These are phyloP conservation scores for Cydia strobilella DNA, from an alignment of 1,140 invertebrate genomes.

Conservation along the genomic window DNA sequence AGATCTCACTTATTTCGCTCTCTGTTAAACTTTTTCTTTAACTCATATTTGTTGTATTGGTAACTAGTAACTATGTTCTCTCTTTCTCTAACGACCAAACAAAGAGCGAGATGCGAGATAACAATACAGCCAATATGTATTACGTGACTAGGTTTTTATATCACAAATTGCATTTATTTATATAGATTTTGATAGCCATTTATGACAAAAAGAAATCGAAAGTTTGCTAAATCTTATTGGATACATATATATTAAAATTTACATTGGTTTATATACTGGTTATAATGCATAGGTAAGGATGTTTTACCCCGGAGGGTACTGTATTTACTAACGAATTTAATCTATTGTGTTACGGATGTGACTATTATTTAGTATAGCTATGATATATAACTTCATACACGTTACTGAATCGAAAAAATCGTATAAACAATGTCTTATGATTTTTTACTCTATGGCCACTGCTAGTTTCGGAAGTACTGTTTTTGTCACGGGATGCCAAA, in stretches of 20 bases:
- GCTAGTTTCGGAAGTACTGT: too few species aligned
- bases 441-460: too few species aligned
- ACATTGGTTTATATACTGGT: conserved; percentile 1
- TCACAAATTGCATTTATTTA: conserved; percentile 5
- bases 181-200: neutral
- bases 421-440: too few species aligned
- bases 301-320: neutral
- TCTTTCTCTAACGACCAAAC: too few species aligned
- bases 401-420: neutral
- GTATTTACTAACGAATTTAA: conserved; percentile 11
- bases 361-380: conserved; percentile 1
- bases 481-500: too few species aligned
- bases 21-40: neutral
- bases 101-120: too few species aligned
- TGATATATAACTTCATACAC: neutral
- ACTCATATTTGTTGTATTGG: too few species aligned
- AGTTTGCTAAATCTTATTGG: neutral
- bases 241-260: neutral
- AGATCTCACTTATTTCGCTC: neutral
- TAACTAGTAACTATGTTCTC: too few species aligned
- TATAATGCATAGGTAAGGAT: neutral
- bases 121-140: too few species aligned
- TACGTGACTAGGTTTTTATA: neutral
- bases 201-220: neutral
- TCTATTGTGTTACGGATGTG: neutral